Base-by-base conservation (phyloP, 2,888 invertebrate species). In the Drosophila diplacantha region DNA sequence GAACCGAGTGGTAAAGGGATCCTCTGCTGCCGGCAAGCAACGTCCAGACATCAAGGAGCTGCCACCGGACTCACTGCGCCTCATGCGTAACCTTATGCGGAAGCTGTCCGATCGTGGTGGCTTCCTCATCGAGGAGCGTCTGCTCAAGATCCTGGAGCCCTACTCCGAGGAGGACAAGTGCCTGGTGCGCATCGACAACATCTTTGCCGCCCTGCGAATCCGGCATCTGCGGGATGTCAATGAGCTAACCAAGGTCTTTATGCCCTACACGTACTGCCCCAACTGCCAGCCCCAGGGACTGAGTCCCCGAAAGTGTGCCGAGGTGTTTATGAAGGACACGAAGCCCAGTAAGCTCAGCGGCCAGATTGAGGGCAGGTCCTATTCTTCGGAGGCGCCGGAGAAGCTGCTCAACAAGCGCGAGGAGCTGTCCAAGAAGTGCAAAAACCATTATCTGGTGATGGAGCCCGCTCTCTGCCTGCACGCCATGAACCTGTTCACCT, bases 141-240 rank as follows among this genome's bases (percentile, higher is more conserved):
- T 95, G 14, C 87, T 91, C 12, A 89, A 89, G 55, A 90, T 95
- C 20, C 89, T 95, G 5, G 89, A 90, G 59, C 91, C 92, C 18
- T 92, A 92, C 77, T 88, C 90, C 8, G 87, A 90, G 18, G 88
- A 90, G 26, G 91, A 94, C 43, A 90, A 91, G 77, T 91, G 91
- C 59, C 87, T 95, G n/a, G 92, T 95, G 61, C 92, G 92, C 52
- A 88, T 95, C 53, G 94, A 95, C 81, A 93, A 93, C 67, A 92
- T 95, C 68, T 94, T 95, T 86, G 91, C 92, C 86, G 95, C 95
- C 0, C 85, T 96, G 44, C 92, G 92, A 67, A 92, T 96, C 50
- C 91, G 91, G 74, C 91, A 91, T 4, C 90, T 92, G 69, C 91
- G 92, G 29, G 93, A 95, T 73, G 90, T 95, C 5, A 90, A 92